Conservation (phyloP, 2,113 vertebrate species). For the Ranitomeya imitator region DNA sequence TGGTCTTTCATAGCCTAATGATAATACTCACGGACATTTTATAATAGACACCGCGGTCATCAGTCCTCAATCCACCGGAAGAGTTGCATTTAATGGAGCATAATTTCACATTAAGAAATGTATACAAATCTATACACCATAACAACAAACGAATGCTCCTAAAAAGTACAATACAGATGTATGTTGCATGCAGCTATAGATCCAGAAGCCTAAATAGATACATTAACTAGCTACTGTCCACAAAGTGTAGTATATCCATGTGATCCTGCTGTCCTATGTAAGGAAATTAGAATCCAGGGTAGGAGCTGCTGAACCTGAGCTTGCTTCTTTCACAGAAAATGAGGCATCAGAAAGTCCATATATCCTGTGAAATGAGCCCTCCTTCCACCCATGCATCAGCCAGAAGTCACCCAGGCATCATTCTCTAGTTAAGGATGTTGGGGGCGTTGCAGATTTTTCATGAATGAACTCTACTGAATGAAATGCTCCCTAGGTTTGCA, state of each 20-base stretch:
- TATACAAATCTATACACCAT: background rate
- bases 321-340: slow-evolving; percentile 43
- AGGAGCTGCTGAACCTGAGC: background rate
- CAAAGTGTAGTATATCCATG: background rate
- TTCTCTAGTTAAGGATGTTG: slow-evolving; percentile 53
- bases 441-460: slow-evolving; percentile 72
- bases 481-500: slow-evolving; percentile 70
- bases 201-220: background rate
- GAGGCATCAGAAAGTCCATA: slow-evolving; percentile 31
- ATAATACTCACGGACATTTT: background rate
- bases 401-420: slow-evolving; percentile 45
- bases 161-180: background rate
- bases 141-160: background rate
- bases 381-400: slow-evolving; percentile 46
- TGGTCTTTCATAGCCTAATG: slow-evolving; percentile 83
- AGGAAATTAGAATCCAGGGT: background rate
- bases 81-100: background rate
- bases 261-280: background rate
- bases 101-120: background rate
- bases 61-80: background rate
- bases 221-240: background rate
- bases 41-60: background rate
- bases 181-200: background rate
- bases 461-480: slow-evolving; percentile 94
- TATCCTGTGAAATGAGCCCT: slow-evolving; percentile 39